Evolutionary conservation across 2,888 invertebrate genomes (phyloP), one percentile per base, ranked within the genome.

Genomic region (Serrognathus titanus): DNA sequence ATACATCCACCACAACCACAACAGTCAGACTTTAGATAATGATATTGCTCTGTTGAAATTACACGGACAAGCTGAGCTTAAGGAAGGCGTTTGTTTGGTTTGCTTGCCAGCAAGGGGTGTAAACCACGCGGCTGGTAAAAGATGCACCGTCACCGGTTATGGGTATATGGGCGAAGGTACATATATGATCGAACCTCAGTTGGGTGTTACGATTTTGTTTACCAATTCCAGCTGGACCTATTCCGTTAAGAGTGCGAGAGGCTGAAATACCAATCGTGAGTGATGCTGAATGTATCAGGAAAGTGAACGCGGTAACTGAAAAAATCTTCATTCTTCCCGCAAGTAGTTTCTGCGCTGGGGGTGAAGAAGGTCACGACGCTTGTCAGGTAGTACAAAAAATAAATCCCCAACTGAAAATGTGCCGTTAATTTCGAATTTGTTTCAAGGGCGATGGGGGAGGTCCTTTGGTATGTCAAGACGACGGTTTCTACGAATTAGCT

Each of bases 1-100:
- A 0, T 95, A 95, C 76, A 95, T 95, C 60, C 95, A 95, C 72
- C 95, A 95, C 77, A 95, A 95, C 79, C 95, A 95, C 80, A 95
- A 95, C 78, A 92, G 93, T 66, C 94, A 94, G 77, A 95, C 95
- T 1, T 78, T 95, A 63, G 95, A 94, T 75, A 95, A 97, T 69
- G 96, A 97, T 70, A 94, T 97, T 61, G 97, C 97, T 1, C 75
- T 97, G 59, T 81, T 97, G 9, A 94, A 94, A 75, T 81, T 96
- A 16, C 90, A 92, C 61, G 92, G 93, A 0, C 93, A 93, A 75
- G 93, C 92, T 0, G 93, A 93, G 74, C 81, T 94, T 3, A 87
- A 90, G 63, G 92, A 93, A 75, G 94, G 94, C 50, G 86, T 90
- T 54, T 91, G 90, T 68, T 76, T 93, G 64, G 93, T 94, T 20